These are phyloP conservation scores for Drosophila anceps DNA, from an alignment of 2,888 invertebrate genomes.

Conservation along the genomic window DNA sequence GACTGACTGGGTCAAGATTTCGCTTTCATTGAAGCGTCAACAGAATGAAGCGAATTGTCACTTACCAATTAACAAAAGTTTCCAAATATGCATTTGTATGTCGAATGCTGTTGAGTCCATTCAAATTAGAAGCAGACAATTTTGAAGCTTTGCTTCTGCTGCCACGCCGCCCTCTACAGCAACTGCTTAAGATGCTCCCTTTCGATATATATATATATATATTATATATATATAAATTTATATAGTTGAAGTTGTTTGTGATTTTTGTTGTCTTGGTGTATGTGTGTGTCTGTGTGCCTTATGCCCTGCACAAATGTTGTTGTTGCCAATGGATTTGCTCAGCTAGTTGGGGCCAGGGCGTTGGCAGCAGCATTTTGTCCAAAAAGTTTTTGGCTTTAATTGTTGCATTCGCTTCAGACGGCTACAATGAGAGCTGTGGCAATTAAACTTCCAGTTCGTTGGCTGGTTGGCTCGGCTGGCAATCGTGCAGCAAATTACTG, in stretches of 20 bases:
- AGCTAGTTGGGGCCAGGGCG: slow-evolving; percentile 64
- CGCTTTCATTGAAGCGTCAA: slow-evolving; percentile 15
- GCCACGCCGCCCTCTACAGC: slow-evolving; percentile 7
- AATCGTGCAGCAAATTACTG: slow-evolving; percentile 78
- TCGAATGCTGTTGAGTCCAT: slow-evolving; percentile 83
- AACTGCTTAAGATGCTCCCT: background rate
- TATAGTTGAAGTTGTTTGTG: slow-evolving; percentile 1
- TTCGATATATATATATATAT: too few relatives aligned
- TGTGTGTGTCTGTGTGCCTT: too few relatives aligned
- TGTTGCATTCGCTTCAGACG: slow-evolving; percentile 66
- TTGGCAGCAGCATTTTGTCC: slow-evolving; percentile 73
- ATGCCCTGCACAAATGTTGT: slow-evolving; percentile 47
- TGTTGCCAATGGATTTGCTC: slow-evolving; percentile 63
- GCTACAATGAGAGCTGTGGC: slow-evolving; percentile 37
- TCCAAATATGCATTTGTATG: slow-evolving; percentile 85
- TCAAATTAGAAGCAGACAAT: slow-evolving; percentile 81
- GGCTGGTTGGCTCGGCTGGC: slow-evolving; percentile 55
- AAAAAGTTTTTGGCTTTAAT: slow-evolving; percentile 76
- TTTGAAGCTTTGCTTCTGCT: slow-evolving; percentile 48
- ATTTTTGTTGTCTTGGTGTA: too few relatives aligned
- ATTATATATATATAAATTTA: too few relatives aligned
- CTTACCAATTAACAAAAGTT: slow-evolving; percentile 84
- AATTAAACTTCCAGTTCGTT: slow-evolving; percentile 77
- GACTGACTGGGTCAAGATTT: slow-evolving; percentile 41
- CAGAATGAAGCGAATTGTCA: slow-evolving; percentile 58